phyloP scores from a whole-genome alignment of 2,113 vertebrate genomes.

The Hippocampus mohnikei region DNA sequence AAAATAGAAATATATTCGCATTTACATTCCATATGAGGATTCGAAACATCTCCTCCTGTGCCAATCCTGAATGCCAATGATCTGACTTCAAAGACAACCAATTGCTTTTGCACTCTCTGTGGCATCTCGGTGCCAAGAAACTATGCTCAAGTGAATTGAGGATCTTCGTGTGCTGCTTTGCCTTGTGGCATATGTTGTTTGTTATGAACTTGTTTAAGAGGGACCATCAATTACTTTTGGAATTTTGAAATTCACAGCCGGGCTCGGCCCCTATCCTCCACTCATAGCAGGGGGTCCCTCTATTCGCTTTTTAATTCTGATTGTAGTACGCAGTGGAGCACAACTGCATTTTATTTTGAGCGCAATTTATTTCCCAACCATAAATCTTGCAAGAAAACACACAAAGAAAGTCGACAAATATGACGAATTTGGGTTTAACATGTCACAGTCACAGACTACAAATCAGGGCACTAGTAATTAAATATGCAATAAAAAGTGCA shows the following conservation, averaged over 20 bases:
- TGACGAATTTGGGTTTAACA: background rate
- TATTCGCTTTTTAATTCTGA: background rate
- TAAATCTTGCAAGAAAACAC: background rate
- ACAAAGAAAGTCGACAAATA: background rate
- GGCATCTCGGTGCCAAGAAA: no score
- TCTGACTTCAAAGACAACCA: conserved; percentile 19
- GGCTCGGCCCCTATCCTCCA: background rate
- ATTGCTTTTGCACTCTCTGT: background rate
- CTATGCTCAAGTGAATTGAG: no score
- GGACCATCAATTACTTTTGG: no score
- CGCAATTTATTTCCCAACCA: background rate
- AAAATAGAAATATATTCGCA: background rate
- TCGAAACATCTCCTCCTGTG: conserved; percentile 5
- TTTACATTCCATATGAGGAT: background rate
- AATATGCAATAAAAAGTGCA: background rate
- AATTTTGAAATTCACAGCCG: no score
- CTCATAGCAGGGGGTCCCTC: background rate
- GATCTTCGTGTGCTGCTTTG: no score
- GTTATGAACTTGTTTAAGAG: no score
- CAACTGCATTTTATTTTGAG: background rate
- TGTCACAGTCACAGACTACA: background rate
- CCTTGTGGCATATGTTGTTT: no score
- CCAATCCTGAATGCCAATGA: conserved; percentile 7
- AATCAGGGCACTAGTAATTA: background rate
- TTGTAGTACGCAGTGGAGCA: background rate